phyloP scores from a whole-genome alignment of 2,797 vertebrate genomes.

The Rhabdomys pumilio region DNA sequence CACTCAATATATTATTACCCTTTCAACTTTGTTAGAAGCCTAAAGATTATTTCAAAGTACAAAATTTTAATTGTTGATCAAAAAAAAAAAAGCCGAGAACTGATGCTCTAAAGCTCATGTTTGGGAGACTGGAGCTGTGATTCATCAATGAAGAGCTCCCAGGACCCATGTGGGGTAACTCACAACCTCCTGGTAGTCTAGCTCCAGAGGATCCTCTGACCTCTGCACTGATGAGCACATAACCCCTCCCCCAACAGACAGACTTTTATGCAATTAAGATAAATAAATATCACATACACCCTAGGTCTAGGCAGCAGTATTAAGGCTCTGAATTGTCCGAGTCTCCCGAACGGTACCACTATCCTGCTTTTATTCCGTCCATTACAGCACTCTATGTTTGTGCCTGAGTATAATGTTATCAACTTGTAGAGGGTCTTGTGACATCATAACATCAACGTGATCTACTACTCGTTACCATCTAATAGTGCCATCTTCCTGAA shows the following conservation, averaged over 20 bases:
- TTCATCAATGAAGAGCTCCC: neutral
- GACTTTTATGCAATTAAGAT: neutral
- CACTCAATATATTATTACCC: neutral
- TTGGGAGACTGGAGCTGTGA: neutral
- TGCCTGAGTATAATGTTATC: neutral
- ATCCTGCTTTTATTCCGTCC: neutral
- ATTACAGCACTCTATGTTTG: neutral
- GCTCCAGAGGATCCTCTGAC: neutral
- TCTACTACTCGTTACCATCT: neutral
- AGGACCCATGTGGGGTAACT: neutral
- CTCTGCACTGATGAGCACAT: neutral
- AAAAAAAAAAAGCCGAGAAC: neutral
- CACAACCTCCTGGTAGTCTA: neutral
- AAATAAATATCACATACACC: neutral
- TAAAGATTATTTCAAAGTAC: constrained; percentile 27
- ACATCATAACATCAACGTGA: neutral
- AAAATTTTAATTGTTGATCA: neutral
- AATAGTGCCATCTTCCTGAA: neutral
- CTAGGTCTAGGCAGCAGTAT: neutral
- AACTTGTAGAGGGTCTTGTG: neutral
- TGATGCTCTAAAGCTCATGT: neutral
- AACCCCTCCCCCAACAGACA: neutral
- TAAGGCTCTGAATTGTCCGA: neutral
- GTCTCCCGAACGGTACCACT: neutral
- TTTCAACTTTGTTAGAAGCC: neutral